Evolutionary conservation across 1,140 invertebrate species (phyloP), one percentile per base, ranked within the genome.

Genomic region (Trissolcus basalis): DNA sequence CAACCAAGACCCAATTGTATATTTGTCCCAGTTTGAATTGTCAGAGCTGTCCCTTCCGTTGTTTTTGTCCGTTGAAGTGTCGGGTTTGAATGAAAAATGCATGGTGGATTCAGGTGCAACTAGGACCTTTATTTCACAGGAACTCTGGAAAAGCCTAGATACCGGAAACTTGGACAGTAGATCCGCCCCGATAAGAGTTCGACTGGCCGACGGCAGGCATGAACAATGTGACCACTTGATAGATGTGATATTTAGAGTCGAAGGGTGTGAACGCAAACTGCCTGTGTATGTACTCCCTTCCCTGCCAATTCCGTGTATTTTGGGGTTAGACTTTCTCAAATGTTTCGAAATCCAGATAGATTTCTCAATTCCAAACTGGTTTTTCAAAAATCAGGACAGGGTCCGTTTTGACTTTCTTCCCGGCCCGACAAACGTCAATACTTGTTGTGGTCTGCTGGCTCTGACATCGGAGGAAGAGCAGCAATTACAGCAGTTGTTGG

Each of bases 21-120:
- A 11, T 15, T 6, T 15, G 4, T 8, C 12, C 14, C 4, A 47
- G 33, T 15, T 47, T 5, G 44, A 15, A 6, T 15, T 6, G n/a
- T n/a, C n/a, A 5, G 14, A 47, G 16, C 8, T 47, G 4, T 19
- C 8, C 11, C 11, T 4, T 48, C 8, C 15, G 1, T 27, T 27
- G 27, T 48, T 48, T 8, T 8, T 48, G 6, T 6, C 12, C 11
- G 12, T 43, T 43, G 39, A n/a, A n/a, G n/a, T n/a, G n/a, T n/a
- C 6, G 7, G n/a, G 5, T 13, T 4, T 14, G 5, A 12, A 12
- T 14, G 11, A 5, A 14, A 1, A 50, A 33, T 32, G 10, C 1
- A 51, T 51, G 33, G 7, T 51, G 32, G 49, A 51, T 39, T 51
- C 49, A 14, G 49, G 49, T 0, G 49, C 49, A 6, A 36, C 32